These are phyloP conservation scores for Pteruthius melanotis DNA, from an alignment of 2,113 vertebrate genomes.

Conservation along the genomic window DNA sequence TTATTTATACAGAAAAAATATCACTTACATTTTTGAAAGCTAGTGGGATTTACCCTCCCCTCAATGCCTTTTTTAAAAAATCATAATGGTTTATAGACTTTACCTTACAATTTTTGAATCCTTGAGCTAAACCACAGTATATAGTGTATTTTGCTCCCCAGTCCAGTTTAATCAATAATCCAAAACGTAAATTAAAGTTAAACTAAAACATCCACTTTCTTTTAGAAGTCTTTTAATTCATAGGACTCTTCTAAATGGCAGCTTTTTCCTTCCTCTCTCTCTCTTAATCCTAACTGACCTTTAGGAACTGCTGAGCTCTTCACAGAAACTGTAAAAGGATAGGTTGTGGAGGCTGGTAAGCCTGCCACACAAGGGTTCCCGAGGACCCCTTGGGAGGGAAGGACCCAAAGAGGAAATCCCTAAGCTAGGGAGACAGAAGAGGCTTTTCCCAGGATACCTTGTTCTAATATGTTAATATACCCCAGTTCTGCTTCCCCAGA, in stretches of 20 bases:
- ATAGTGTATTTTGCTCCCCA: neutral
- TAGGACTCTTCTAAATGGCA: neutral
- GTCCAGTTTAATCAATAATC: neutral
- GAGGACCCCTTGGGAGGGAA: too few relatives aligned
- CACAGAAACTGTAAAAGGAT: neutral
- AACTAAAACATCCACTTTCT: neutral
- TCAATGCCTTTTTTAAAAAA: neutral
- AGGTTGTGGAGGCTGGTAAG: too few relatives aligned
- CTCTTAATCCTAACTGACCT: neutral
- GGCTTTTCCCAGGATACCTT: too few relatives aligned
- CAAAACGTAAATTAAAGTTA: neutral
- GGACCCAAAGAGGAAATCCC: too few relatives aligned
- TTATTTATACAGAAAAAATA: neutral
- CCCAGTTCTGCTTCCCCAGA: too few relatives aligned
- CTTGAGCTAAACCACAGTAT: neutral
- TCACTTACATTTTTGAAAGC: neutral
- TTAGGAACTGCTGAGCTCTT: neutral
- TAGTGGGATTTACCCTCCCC: neutral
- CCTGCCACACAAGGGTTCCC: too few relatives aligned
- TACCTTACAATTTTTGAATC: neutral
- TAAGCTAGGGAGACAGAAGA: too few relatives aligned
- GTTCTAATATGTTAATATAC: too few relatives aligned
- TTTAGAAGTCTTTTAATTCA: neutral
- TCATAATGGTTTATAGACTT: neutral
- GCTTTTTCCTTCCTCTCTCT: neutral